Evolutionary conservation across 2,797 vertebrate genomes (phyloP).

Genomic region (Dipus sagitta): DNA sequence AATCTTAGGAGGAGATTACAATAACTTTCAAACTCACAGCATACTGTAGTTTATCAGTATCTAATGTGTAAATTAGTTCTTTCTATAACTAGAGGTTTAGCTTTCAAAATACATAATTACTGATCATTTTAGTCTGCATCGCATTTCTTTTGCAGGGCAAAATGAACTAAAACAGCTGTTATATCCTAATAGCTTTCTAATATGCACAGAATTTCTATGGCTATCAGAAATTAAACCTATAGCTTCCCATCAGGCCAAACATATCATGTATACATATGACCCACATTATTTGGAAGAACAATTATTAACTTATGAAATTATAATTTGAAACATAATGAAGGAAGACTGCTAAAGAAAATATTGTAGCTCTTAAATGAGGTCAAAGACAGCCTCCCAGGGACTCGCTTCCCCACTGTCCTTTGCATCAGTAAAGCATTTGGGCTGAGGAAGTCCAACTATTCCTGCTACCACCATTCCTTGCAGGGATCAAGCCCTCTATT

Average conservation of each 20-base stretch:
- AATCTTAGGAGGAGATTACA: constrained; percentile 74
- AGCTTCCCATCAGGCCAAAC: constrained; percentile 72
- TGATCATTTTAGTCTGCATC: constrained; percentile 78
- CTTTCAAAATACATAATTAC: constrained; percentile 81
- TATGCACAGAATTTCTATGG: constrained; percentile 66
- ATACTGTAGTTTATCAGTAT: constrained; percentile 80
- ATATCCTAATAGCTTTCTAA: constrained; percentile 78
- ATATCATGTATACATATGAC: constrained; percentile 71
- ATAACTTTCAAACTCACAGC: constrained; percentile 79
- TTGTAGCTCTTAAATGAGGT: constrained; percentile 47
- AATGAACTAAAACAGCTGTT: constrained; percentile 79
- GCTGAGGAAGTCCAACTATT: constrained; percentile 62
- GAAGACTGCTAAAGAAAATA: constrained; percentile 64
- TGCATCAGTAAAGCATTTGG: background rate
- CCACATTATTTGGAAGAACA: constrained; percentile 74
- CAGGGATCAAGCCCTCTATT: constrained; percentile 75
- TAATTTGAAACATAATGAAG: constrained; percentile 73
- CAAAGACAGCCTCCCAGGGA: constrained; percentile 14
- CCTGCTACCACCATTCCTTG: constrained; percentile 55
- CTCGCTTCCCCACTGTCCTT: background rate
- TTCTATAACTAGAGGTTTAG: constrained; percentile 74
- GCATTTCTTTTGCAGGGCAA: constrained; percentile 77
- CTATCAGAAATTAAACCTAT: constrained; percentile 74
- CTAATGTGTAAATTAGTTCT: constrained; percentile 82
- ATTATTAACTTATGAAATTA: constrained; percentile 79